Conservation (phyloP, 2,113 vertebrate genomes). For the Toxotes jaculatrix region DNA sequence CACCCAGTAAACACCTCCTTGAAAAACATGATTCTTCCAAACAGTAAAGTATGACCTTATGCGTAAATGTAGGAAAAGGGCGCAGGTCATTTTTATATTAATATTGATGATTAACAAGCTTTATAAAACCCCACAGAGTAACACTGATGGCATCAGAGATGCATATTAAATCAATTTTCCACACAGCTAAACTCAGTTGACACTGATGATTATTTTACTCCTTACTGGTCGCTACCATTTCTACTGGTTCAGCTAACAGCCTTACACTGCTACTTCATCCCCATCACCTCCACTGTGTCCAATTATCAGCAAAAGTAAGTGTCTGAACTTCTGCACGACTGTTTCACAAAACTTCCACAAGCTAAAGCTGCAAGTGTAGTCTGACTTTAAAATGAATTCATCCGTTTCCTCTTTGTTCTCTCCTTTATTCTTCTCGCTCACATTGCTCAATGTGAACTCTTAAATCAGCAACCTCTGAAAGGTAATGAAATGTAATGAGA, state of each 20-base stretch:
- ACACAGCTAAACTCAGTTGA: background rate
- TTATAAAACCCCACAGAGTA: background rate
- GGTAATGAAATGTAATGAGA: constrained; percentile 46
- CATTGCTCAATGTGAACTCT: constrained; percentile 36
- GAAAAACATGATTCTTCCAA: constrained; percentile 14
- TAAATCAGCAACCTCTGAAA: constrained; percentile 55
- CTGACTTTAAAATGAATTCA: background rate
- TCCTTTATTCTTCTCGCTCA: constrained; percentile 29
- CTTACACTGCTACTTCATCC: background rate
- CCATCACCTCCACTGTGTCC: background rate
- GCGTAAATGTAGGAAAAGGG: background rate
- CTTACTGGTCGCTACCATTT: background rate
- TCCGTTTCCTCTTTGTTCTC: background rate
- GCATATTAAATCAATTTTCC: background rate
- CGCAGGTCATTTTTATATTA: background rate
- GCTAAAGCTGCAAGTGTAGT: background rate
- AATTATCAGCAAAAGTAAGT: background rate
- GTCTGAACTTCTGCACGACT: background rate
- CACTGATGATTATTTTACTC: background rate
- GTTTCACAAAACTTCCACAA: constrained; percentile 24
- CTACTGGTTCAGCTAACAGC: background rate
- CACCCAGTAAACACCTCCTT: constrained; percentile 30
- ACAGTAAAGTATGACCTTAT: constrained; percentile 21
- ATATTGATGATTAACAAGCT: background rate
- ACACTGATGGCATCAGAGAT: background rate